Base-by-base conservation (phyloP, 2,797 vertebrate species). In the Cheirogaleus major region DNA sequence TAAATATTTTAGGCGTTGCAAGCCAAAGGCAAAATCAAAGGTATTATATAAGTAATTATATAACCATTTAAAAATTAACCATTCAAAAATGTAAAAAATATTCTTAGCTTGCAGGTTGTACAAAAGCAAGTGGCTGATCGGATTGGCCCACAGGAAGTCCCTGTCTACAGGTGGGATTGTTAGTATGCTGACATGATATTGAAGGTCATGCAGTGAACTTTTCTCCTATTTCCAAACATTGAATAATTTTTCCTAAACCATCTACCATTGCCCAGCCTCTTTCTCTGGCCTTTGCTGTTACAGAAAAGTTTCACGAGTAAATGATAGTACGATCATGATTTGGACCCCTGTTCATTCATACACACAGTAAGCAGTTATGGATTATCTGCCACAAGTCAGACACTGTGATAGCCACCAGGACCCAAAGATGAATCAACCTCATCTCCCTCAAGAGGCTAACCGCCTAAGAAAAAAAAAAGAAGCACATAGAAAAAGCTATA, bases 1-100 rank as follows among this genome's bases (percentile, higher is more conserved):
- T 69, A 93, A 93, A 61, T 81, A 89, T 61, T 88, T 94, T 63
- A 81, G 35, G 69, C n/a, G 69, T 69, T 94, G 32, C 15, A 43
- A 93, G 61, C 23, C 65, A 61, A 96, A 79, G 57, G 35, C 48
- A 92, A 92, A 93, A 75, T 43, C 0, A 23, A 93, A 80, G 76
- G 4, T 65, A n/a, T 70, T 89, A 75, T 80, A 27, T 45, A 89
- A 61, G 86, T 69, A 48, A 35, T 55, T 91, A 78, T 0, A 10
- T 52, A 95, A 89, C 55, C 41, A 73, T 14, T 85, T 80, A 75
- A 65, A 92, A 75, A 35, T 61, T 79, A 89, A 84, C 70, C 35
- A 72, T 25, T 57, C 86, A 79, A 89, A 89, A 67, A 52, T n/a
- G 35, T 83, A 35, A 95, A 69, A 63, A 13, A 2, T 35, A 4